phyloP scores from a whole-genome alignment of 2,113 vertebrate species.

The Corvus moneduloides region DNA sequence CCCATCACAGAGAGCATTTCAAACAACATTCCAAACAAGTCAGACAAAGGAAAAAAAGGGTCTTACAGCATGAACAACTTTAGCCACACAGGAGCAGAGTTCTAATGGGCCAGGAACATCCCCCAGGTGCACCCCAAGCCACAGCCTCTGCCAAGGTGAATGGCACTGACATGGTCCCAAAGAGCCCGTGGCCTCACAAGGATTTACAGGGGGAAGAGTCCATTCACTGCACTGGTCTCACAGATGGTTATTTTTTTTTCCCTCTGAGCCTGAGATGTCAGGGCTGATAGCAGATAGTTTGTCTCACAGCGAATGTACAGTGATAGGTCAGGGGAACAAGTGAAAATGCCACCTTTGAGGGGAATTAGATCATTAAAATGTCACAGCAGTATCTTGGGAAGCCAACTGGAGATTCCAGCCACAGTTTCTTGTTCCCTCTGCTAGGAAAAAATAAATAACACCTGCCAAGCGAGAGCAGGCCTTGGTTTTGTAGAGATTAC shows the following conservation, averaged over 20 bases:
- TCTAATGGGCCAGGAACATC: background rate
- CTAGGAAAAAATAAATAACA: conserved; percentile 29
- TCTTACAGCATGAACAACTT: background rate
- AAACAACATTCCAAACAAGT: background rate
- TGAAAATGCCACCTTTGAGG: conserved; percentile 44
- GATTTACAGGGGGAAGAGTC: background rate
- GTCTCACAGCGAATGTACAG: background rate
- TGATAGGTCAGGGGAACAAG: conserved; percentile 6
- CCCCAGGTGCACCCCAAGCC: background rate
- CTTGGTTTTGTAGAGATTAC: background rate
- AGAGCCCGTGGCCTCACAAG: fast-evolving
- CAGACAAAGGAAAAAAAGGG: background rate
- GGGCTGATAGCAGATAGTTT: conserved; percentile 8
- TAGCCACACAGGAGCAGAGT: background rate
- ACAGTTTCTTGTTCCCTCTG: background rate
- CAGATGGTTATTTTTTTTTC: background rate
- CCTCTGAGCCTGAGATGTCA: background rate
- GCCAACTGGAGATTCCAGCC: conserved; percentile 20
- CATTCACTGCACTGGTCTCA: background rate
- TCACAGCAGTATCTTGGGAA: conserved; percentile 8
- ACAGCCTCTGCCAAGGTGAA: background rate
- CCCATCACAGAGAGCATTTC: background rate
- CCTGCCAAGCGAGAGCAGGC: background rate
- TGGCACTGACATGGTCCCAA: fast-evolving
- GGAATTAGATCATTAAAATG: conserved; percentile 54